Base-by-base conservation (phyloP, 2,888 invertebrate genomes). In the Andrena chrysosceles region DNA sequence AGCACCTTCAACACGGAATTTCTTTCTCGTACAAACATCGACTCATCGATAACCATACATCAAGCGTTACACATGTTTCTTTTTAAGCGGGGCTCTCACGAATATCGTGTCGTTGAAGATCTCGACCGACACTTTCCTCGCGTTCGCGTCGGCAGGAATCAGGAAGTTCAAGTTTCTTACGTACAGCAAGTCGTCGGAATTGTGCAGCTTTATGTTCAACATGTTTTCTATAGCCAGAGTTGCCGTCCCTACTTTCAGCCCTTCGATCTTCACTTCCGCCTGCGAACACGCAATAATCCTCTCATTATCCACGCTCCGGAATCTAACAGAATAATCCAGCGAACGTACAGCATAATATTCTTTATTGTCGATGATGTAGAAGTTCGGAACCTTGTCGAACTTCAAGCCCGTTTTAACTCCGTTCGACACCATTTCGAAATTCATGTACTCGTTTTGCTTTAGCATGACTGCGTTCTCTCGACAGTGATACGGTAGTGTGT, bases 171-270 rank as follows among this genome's bases (percentile, higher is more conserved):
- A 66, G 42, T 91, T 91, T 71, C 82, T 59, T 0, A 72, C 33
- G 6, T n/a, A 26, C 33, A 63, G 52, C 31, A 64, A 35, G 16
- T 76, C 85, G 6, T 87, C 84, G 8, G 72, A 54, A 72, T 89
- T 88, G 49, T 89, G 88, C 49, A 90, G 78, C 60, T 91, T 90
- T 64, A 90, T 85, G 54, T 90, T 90, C 48, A 90, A 77, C 8
- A 88, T 68, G 48, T 89, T 83, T 35, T 90, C 87, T 31, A 71
- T 81, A 10, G 85, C 88, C 7, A 90, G 64, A 13, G 89, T 86
- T n/a, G 88, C 89, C 13, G 90, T 85, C 2, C 89, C 87, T 31
- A 90, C 81, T 79, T 90, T 91, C 7, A 90, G 69, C 33, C 90
- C 90, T 56, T 89, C 80, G 2, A 86, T 75, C 66, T 84, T 87